Conservation (phyloP, 2,113 vertebrate genomes). For the Prionailurus bengalensis region DNA sequence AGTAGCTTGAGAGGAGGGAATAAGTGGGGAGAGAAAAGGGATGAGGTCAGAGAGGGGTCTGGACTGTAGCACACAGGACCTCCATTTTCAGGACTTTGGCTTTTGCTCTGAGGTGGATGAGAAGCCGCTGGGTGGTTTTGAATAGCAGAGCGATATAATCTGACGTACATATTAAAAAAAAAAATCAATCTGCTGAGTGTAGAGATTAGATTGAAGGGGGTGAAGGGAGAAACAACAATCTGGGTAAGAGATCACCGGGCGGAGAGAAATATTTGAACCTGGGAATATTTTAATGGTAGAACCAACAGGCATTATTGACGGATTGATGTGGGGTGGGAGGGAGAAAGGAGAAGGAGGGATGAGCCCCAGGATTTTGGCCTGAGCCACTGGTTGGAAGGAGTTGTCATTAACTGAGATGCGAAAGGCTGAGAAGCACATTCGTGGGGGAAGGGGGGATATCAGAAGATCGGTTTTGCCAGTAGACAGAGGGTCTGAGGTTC, state of each 20-base stretch:
- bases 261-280: neutral
- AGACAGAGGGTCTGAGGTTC: neutral
- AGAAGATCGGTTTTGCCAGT: neutral
- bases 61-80: neutral
- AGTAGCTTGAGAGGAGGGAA: neutral
- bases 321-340: neutral
- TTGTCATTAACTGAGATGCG: neutral
- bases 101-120: neutral
- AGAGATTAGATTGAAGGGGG: neutral
- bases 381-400: neutral
- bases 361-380: neutral
- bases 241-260: neutral
- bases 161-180: neutral
- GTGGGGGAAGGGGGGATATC: neutral
- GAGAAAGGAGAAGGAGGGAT: neutral
- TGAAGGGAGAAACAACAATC: neutral
- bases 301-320: neutral
- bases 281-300: neutral
- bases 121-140: neutral
- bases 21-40: neutral
- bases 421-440: neutral
- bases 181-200: neutral
- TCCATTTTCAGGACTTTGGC: neutral
- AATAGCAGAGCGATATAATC: neutral
- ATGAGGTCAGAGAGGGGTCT: neutral